These are phyloP conservation scores for Propithecus perrieri DNA, from an alignment of 2,797 vertebrate genomes.

Conservation along the genomic window DNA sequence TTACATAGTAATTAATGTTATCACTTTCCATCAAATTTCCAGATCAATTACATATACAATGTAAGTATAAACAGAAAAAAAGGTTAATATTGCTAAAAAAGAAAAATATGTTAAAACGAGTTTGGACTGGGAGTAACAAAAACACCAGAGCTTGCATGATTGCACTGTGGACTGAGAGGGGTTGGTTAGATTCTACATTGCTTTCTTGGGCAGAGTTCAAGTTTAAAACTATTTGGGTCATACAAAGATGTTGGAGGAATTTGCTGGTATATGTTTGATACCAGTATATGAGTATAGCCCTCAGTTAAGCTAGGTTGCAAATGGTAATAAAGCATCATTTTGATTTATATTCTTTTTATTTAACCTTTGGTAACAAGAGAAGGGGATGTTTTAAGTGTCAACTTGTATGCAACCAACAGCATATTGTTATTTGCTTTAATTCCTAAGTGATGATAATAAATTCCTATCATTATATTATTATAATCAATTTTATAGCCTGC, in stretches of 20 bases:
- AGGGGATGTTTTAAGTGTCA: not conserved
- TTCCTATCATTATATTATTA: not conserved
- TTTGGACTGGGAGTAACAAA: not conserved
- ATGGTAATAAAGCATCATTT: not conserved
- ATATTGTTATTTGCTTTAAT: not conserved
- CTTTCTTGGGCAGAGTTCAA: not conserved
- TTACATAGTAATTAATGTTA: not conserved
- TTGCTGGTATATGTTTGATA: not conserved
- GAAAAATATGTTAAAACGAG: not conserved
- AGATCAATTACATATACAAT: not conserved
- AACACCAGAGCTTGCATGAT: not conserved
- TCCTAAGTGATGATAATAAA: not conserved
- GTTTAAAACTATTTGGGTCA: not conserved
- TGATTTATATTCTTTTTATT: not conserved
- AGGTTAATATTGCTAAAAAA: not conserved
- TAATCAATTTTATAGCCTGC: not conserved
- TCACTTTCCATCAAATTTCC: not conserved
- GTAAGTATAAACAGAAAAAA: not conserved
- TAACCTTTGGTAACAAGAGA: not conserved
- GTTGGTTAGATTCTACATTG: not conserved
- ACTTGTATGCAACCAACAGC: not conserved
- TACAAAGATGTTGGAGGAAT: not conserved
- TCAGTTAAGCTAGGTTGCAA: not conserved
- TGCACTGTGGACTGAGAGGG: not conserved
- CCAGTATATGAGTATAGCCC: not conserved